Conservation (phyloP, 2,113 vertebrate species). For the Hirundichthys speculiger region DNA sequence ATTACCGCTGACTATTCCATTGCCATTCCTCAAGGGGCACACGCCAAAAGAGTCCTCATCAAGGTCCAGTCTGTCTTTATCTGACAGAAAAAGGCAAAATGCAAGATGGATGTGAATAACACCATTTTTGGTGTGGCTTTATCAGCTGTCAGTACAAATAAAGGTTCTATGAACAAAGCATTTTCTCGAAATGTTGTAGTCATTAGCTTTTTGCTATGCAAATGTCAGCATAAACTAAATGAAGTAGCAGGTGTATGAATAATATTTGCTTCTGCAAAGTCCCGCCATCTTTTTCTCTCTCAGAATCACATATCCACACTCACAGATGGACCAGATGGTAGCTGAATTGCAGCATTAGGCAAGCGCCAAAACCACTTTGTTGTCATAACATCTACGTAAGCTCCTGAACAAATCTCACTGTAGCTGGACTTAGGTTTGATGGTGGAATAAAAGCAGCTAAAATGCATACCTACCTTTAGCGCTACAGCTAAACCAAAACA, state of each 20-base stretch:
- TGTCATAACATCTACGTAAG: conserved; percentile 48
- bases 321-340: conserved; percentile 74
- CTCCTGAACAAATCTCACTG: conserved; percentile 45
- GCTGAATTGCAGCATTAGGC: conserved; percentile 56
- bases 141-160: background rate
- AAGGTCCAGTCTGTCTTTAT: conserved; percentile 78
- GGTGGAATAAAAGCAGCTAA: background rate
- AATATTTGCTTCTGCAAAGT: conserved; percentile 20
- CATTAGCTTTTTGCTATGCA: background rate
- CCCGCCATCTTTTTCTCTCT: conserved; percentile 5
- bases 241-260: conserved; percentile 26
- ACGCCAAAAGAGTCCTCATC: conserved; percentile 78
- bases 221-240: conserved; percentile 2
- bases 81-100: conserved; percentile 46
- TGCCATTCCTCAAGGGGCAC: conserved; percentile 70
- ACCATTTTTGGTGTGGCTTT: conserved; percentile 8
- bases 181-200: conserved; percentile 5
- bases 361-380: conserved; percentile 53
- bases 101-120: conserved; percentile 8
- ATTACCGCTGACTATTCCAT: conserved; percentile 50
- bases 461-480: conserved; percentile 14
- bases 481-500: conserved; percentile 25
- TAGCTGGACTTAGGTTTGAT: conserved; percentile 17
- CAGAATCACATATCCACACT: conserved; percentile 27
- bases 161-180: too few relatives aligned